Conservation (phyloP, 2,113 vertebrate genomes). For the Bambusicola thoracicus region DNA sequence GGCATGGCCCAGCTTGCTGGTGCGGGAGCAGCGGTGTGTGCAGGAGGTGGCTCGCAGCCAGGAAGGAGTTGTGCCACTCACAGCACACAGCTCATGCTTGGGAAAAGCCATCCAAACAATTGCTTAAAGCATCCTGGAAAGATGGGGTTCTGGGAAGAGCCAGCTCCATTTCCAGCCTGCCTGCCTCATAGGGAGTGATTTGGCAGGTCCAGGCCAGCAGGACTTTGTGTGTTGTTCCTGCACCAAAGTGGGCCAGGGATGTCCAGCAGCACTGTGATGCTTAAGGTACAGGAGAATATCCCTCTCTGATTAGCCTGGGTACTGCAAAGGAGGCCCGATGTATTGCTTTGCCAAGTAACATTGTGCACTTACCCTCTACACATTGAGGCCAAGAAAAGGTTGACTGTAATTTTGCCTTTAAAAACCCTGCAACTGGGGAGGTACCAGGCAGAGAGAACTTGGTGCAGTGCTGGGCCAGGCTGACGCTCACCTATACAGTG, state of each 20-base stretch:
- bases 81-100: neutral
- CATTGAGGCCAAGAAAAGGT: neutral
- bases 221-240: neutral
- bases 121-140: neutral
- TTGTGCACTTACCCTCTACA: neutral
- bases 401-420: constrained; percentile 9
- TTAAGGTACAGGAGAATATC: neutral
- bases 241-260: neutral
- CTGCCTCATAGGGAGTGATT: neutral
- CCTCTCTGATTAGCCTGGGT: neutral
- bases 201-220: neutral
- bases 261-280: neutral
- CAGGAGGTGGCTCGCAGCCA: neutral
- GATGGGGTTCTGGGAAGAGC: neutral
- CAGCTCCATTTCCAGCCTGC: neutral
- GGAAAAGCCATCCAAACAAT: constrained; percentile 11
- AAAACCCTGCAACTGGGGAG: neutral
- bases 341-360: neutral
- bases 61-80: neutral
- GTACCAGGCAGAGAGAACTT: neutral
- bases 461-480: neutral
- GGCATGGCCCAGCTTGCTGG: neutral
- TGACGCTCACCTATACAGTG: neutral
- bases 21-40: neutral
- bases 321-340: neutral